Conservation (phyloP, 2,797 vertebrate genomes). For the Myripristis murdjan region DNA sequence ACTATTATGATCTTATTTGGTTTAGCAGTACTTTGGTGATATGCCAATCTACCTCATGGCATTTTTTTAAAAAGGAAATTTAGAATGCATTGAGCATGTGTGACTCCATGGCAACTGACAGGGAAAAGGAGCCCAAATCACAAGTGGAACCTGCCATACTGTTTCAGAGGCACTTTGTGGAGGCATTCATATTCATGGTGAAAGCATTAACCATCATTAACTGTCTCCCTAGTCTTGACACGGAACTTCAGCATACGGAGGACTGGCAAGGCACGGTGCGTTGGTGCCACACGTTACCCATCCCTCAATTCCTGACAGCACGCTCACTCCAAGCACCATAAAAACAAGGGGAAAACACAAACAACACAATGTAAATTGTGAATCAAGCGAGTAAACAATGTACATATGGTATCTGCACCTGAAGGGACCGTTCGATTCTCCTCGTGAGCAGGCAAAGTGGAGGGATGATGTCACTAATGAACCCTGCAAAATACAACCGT, state of each 20-base stretch:
- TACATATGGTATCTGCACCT: conserved; percentile 91
- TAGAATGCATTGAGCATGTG: conserved; percentile 2
- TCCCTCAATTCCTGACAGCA: conserved; percentile 60
- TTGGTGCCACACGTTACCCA: conserved; percentile 45
- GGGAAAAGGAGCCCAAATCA: conserved; percentile 36
- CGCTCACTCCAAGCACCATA: conserved; percentile 72
- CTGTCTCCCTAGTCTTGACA: conserved; percentile 63
- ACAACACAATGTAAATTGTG: conserved; percentile 90
- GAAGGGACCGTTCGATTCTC: conserved; percentile 88
- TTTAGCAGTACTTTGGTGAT: conserved; percentile 3
- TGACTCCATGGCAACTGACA: conserved; percentile 49
- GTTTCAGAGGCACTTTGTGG: conserved; percentile 50
- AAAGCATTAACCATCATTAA: conserved; percentile 75
- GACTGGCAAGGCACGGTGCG: conserved; percentile 29
- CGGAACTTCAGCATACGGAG: conserved; percentile 49
- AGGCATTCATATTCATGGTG: conserved; percentile 63
- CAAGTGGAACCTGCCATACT: conserved; percentile 34
- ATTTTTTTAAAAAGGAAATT: conserved; percentile 21
- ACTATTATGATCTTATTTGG: neutral
- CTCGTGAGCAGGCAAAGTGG: conserved; percentile 84
- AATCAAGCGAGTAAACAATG: conserved; percentile 93
- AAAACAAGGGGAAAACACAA: conserved; percentile 82
- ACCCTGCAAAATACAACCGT: conserved; percentile 91
- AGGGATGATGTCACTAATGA: conserved; percentile 95
- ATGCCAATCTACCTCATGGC: neutral